Evolutionary conservation across 2,888 invertebrate genomes (phyloP).

Genomic region (Muschampia plurimacula): DNA sequence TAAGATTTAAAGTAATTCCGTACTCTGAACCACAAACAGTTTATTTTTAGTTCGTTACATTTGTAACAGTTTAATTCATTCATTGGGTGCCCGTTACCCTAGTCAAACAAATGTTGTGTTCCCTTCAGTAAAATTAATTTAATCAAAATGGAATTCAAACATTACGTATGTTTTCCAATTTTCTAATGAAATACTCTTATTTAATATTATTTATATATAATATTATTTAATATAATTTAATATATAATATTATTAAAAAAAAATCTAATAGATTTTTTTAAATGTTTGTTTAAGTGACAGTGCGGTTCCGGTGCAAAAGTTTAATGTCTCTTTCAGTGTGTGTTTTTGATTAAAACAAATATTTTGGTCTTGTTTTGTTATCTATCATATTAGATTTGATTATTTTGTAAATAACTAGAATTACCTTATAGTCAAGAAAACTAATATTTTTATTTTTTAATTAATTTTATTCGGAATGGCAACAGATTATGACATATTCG

Average conservation of each 20-base stretch:
- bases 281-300: not conserved
- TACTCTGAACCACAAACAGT: conserved; percentile 67
- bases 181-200: not conserved
- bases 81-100: conserved; percentile 64
- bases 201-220: not conserved
- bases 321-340: not conserved
- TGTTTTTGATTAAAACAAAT: not conserved
- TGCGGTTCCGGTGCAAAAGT: not conserved
- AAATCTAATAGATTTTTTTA: not conserved
- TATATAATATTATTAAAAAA: too few species aligned
- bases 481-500: too few species aligned
- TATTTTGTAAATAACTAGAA: not conserved
- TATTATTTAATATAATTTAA: not conserved
- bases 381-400: not conserved
- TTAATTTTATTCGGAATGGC: too few species aligned
- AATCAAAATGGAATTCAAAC: conserved; percentile 61
- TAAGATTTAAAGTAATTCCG: conserved; percentile 76
- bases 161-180: conserved; percentile 60
- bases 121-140: conserved; percentile 50
- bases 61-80: conserved; percentile 58
- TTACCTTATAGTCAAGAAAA: too few species aligned
- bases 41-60: conserved; percentile 68
- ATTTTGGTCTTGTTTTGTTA: not conserved
- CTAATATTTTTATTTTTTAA: too few species aligned
- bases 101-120: conserved; percentile 62